These are phyloP conservation scores for Cyprinodon variegatus DNA, from an alignment of 2,113 vertebrate species.

Conservation along the genomic window DNA sequence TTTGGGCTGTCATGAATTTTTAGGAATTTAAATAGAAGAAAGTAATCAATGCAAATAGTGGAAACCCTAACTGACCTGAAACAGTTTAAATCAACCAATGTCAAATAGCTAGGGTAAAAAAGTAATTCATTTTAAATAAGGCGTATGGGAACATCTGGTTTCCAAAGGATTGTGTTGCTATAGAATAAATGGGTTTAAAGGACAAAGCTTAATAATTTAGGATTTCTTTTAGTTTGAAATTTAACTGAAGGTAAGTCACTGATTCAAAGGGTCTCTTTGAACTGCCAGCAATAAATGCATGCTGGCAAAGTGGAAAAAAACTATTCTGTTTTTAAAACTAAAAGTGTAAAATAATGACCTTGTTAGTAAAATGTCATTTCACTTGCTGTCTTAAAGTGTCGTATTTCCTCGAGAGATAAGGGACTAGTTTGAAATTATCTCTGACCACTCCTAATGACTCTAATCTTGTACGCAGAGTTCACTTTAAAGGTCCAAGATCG, in stretches of 20 bases:
- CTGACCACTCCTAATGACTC: background rate
- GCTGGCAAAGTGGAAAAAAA: background rate
- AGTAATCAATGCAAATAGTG: too few relatives aligned
- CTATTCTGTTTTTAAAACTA: background rate
- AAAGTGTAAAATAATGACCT: background rate
- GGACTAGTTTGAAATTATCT: background rate
- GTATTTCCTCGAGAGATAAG: background rate
- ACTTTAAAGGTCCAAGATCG: conserved; percentile 14
- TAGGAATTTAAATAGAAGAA: too few relatives aligned
- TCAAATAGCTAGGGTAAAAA: too few relatives aligned
- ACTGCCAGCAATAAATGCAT: background rate
- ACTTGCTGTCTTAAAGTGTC: background rate
- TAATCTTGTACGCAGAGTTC: conserved; percentile 8
- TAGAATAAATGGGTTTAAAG: too few relatives aligned
- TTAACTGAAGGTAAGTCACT: background rate
- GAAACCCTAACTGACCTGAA: too few relatives aligned
- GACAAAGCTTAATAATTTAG: too few relatives aligned
- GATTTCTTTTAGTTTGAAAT: too few relatives aligned
- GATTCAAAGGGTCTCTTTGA: background rate
- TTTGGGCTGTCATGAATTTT: too few relatives aligned
- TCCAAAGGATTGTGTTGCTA: too few relatives aligned
- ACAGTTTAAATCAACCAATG: too few relatives aligned
- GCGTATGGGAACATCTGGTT: too few relatives aligned
- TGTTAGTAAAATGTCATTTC: background rate
- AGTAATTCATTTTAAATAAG: too few relatives aligned